phyloP scores from a whole-genome alignment of 2,113 vertebrate species.

The Acanthisitta chloris region DNA sequence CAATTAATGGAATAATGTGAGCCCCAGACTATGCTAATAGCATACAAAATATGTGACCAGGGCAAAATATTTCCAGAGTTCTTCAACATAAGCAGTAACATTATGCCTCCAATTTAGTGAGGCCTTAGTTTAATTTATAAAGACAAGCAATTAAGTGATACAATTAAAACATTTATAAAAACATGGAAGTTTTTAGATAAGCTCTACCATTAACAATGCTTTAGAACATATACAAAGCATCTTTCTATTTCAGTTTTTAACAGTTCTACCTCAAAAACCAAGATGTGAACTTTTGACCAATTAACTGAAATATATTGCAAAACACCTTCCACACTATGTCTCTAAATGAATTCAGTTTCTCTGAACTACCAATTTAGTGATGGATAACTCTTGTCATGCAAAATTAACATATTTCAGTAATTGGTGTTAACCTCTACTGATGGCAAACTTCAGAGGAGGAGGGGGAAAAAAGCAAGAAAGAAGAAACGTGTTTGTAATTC shows the following conservation, averaged over 20 bases:
- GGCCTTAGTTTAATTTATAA: not conserved
- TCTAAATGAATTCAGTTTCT: not conserved
- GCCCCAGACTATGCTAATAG: not conserved
- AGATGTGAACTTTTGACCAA: not conserved
- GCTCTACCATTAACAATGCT: not conserved
- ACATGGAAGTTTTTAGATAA: not conserved
- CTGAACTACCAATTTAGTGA: not conserved
- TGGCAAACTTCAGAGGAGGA: not conserved
- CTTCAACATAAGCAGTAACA: not conserved
- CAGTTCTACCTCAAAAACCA: not conserved
- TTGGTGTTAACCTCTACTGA: not conserved
- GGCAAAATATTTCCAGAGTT: not conserved
- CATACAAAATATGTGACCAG: not conserved
- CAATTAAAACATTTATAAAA: not conserved
- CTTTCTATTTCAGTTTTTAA: not conserved
- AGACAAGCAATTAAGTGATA: not conserved
- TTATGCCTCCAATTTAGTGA: not conserved
- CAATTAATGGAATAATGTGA: not conserved
- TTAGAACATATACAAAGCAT: not conserved
- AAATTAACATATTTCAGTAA: not conserved
- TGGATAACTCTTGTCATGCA: not conserved
- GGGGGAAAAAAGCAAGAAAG: not conserved
- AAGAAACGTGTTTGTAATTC: not conserved
- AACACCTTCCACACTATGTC: not conserved
- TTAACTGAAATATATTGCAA: not conserved